Conservation (phyloP, 2,113 vertebrate genomes). For the Epinephelus fuscoguttatus region DNA sequence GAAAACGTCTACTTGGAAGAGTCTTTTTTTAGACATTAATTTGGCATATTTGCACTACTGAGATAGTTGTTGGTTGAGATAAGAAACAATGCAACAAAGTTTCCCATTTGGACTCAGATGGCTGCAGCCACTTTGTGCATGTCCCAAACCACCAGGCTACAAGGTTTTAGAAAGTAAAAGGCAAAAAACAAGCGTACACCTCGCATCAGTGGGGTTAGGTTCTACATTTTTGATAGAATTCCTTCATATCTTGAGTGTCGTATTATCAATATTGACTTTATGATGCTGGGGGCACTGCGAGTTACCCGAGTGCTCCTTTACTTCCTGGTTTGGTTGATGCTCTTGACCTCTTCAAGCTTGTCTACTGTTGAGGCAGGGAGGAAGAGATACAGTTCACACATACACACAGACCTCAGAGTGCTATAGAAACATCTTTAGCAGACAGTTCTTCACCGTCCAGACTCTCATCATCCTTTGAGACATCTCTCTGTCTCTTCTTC, state of each 20-base stretch:
- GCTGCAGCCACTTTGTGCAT: neutral
- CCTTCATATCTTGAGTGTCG: neutral
- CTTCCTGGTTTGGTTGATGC: neutral
- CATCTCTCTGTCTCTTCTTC: constrained; percentile 18
- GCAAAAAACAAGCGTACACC: neutral
- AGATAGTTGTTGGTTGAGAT: neutral
- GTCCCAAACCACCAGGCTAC: neutral
- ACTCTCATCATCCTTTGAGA: constrained; percentile 43
- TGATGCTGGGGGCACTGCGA: neutral
- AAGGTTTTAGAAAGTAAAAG: neutral
- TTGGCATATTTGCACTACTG: neutral
- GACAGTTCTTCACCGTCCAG: constrained; percentile 32
- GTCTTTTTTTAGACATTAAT: neutral
- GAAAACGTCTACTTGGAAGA: neutral
- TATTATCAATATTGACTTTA: neutral
- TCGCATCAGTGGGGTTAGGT: neutral
- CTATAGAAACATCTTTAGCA: constrained; percentile 25
- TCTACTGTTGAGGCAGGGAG: constrained; percentile 6
- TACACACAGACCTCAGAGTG: neutral
- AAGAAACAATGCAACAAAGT: neutral
- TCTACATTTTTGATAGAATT: neutral
- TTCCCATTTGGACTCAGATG: neutral
- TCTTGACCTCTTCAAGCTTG: constrained; percentile 19
- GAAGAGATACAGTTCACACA: neutral
- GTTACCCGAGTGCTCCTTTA: neutral